Evolutionary conservation across 2,797 vertebrate species (phyloP).

Genomic region (Leptoclinus maculatus): DNA sequence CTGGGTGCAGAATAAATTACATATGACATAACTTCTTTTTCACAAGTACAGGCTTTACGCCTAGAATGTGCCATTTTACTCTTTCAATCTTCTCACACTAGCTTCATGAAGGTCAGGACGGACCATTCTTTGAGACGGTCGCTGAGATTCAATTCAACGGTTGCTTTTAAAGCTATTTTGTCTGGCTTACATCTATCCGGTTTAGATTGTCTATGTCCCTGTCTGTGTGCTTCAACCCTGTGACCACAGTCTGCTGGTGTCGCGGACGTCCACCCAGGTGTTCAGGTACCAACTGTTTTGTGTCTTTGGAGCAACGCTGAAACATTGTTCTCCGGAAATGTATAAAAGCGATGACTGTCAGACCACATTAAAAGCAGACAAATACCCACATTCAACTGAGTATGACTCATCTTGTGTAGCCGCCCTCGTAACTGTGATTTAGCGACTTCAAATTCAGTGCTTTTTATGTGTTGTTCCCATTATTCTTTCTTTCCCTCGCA

Average conservation of each 20-base stretch:
- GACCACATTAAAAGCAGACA: slow-evolving; percentile 22
- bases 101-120: not conserved
- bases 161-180: slow-evolving; percentile 17
- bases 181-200: not conserved
- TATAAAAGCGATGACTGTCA: slow-evolving; percentile 15
- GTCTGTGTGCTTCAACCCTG: not conserved
- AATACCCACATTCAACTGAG: slow-evolving; percentile 28
- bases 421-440: slow-evolving; percentile 21
- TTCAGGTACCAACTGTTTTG: slow-evolving; percentile 17
- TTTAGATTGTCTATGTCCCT: not conserved
- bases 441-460: slow-evolving; percentile 19
- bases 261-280: not conserved
- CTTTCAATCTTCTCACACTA: not conserved
- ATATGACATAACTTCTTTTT: slow-evolving; percentile 11
- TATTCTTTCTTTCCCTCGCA: not conserved
- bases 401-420: slow-evolving; percentile 25
- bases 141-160: not conserved
- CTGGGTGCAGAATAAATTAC: slow-evolving; percentile 36
- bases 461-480: slow-evolving; percentile 1
- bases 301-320: slow-evolving; percentile 4
- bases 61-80: slow-evolving; percentile 11
- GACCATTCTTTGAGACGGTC: not conserved
- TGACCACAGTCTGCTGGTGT: not conserved
- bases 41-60: slow-evolving; percentile 32
- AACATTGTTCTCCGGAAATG: slow-evolving; percentile 1